Evolutionary conservation across 1,140 invertebrate species (phyloP).

Genomic region (Drosophila mauritiana): DNA sequence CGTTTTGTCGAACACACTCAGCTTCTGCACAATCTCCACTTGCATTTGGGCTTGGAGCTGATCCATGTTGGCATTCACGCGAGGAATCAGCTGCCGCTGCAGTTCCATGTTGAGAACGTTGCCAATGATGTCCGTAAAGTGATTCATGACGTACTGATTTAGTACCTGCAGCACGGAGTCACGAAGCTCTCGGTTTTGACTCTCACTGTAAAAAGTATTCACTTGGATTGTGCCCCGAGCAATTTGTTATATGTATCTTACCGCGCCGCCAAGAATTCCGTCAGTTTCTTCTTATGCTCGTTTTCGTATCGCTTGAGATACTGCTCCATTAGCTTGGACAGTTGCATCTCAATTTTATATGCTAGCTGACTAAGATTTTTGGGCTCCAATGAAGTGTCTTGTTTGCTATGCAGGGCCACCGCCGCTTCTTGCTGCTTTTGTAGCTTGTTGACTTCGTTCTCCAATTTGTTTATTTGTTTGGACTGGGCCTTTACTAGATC

Average conservation of each 20-base stretch:
- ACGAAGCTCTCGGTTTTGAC: slow-evolving; percentile 85
- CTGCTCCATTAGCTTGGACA: slow-evolving; percentile 81
- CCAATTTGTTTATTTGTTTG: slow-evolving; percentile 68
- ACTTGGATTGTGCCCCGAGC: background rate
- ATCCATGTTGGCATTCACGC: slow-evolving; percentile 87
- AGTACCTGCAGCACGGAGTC: slow-evolving; percentile 84
- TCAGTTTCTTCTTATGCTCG: slow-evolving; percentile 81
- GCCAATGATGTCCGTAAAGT: slow-evolving; percentile 84
- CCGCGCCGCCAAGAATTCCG: slow-evolving; percentile 69
- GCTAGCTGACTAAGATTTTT: slow-evolving; percentile 73
- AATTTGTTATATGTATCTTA: slow-evolving; percentile 22
- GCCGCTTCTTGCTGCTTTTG: slow-evolving; percentile 42
- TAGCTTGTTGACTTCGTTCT: slow-evolving; percentile 65
- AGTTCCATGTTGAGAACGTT: slow-evolving; percentile 85
- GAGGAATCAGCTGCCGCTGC: slow-evolving; percentile 85
- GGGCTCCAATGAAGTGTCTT: slow-evolving; percentile 32
- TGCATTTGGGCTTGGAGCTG: slow-evolving; percentile 89
- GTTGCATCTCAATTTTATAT: slow-evolving; percentile 81
- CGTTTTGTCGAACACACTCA: slow-evolving; percentile 89
- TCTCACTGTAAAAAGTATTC: slow-evolving; percentile 48
- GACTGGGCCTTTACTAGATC: slow-evolving; percentile 72
- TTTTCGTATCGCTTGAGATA: slow-evolving; percentile 84
- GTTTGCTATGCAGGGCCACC: slow-evolving; percentile 34
- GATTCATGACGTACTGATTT: slow-evolving; percentile 84
- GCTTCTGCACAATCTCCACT: slow-evolving; percentile 89